Evolutionary conservation across 2,888 invertebrate genomes (phyloP).

Genomic region (Cephus nigrinus): DNA sequence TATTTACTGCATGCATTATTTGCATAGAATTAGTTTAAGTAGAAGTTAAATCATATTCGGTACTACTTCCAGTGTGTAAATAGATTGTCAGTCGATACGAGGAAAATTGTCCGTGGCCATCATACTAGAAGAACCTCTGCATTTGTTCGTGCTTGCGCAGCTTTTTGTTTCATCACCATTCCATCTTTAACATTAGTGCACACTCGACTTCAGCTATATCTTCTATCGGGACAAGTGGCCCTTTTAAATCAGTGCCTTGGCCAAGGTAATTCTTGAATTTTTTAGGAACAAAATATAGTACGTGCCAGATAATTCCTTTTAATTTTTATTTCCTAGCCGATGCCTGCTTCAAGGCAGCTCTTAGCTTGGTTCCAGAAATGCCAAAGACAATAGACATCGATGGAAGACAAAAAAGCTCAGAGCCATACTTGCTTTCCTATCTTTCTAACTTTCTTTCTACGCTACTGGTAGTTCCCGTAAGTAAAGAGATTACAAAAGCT

Average conservation of each 20-base stretch:
- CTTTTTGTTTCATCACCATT: conserved; percentile 95
- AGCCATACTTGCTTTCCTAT: conserved; percentile 77
- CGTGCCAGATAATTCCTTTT: conserved; percentile 6
- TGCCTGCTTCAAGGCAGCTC: conserved; percentile 91
- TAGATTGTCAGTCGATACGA: conserved; percentile 77
- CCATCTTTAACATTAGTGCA: conserved; percentile 91
- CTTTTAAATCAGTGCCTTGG: conserved; percentile 90
- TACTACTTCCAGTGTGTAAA: conserved; percentile 78
- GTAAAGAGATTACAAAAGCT: conserved; percentile 37
- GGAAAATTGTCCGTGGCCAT: conserved; percentile 77
- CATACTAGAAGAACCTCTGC: conserved; percentile 85
- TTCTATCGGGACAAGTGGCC: conserved; percentile 89
- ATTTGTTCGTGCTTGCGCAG: conserved; percentile 93
- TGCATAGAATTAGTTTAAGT: background rate
- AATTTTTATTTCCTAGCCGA: conserved; percentile 75
- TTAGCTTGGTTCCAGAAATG: conserved; percentile 83
- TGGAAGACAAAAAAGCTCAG: conserved; percentile 79
- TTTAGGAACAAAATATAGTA: background rate
- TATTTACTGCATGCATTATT: conserved; percentile 11
- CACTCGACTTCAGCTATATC: conserved; percentile 84
- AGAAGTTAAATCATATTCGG: conserved; percentile 8
- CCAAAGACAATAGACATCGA: conserved; percentile 78
- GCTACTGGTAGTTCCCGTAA: conserved; percentile 83
- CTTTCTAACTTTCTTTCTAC: conserved; percentile 84
- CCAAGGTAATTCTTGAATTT: conserved; percentile 75